Evolutionary conservation across 1,140 invertebrate species (phyloP).

Genomic region (Zaprionus davidi): DNA sequence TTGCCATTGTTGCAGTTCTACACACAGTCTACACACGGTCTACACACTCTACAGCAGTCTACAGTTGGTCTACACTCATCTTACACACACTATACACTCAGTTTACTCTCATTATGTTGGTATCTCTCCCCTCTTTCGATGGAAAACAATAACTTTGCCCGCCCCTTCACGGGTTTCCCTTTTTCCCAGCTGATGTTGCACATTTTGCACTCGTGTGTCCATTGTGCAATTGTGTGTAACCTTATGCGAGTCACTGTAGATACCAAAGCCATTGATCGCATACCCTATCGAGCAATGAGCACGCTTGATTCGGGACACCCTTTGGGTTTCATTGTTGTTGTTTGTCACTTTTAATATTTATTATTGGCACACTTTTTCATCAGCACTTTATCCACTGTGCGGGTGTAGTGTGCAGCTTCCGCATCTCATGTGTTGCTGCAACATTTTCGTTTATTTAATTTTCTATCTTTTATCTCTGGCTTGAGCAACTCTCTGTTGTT

Average conservation of each 20-base stretch:
- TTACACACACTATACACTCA: not conserved
- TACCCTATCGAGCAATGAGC: constrained; percentile 56
- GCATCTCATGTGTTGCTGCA: constrained; percentile 60
- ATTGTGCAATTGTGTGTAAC: constrained; percentile 61
- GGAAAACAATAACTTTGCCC: constrained; percentile 45
- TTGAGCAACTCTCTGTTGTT: constrained; percentile 58
- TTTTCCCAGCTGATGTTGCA: constrained; percentile 47
- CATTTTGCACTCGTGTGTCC: constrained; percentile 38
- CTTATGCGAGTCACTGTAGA: constrained; percentile 43
- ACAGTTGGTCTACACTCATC: not conserved
- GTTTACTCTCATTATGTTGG: not conserved
- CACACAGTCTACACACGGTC: constrained; percentile 35
- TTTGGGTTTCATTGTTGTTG: constrained; percentile 28
- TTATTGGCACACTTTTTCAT: constrained; percentile 6
- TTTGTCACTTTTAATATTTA: not conserved
- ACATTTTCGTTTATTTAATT: constrained; percentile 55
- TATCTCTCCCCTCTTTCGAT: constrained; percentile 41
- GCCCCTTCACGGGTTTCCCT: constrained; percentile 14
- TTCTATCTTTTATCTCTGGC: constrained; percentile 30
- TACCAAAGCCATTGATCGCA: constrained; percentile 22
- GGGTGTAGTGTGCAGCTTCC: constrained; percentile 48
- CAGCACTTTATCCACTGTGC: constrained; percentile 12
- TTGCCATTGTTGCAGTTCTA: constrained; percentile 73
- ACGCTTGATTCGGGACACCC: constrained; percentile 15
- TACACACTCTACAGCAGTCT: constrained; percentile 1